Percentiles rank a stretch among this genome's conserved stretches.
These are phyloP conservation scores for Enteromius trimaculatus DNA, from an alignment of 2,797 vertebrate genomes.

Conservation along the genomic window DNA sequence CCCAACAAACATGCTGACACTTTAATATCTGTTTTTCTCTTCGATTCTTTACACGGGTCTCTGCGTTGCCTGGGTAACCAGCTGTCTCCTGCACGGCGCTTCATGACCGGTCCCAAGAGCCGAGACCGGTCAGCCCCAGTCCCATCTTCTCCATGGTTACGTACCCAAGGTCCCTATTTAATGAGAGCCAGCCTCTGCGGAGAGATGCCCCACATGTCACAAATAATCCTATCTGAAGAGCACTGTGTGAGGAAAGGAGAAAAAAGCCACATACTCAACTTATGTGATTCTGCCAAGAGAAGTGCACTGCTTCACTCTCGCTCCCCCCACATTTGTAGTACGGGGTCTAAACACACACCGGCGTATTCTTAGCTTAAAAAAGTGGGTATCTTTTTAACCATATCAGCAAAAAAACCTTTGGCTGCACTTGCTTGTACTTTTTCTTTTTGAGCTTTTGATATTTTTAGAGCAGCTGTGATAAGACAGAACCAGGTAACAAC, in stretches of 20 bases:
- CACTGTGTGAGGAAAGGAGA: conserved; percentile 36
- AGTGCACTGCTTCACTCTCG: not conserved
- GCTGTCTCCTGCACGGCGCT: conserved; percentile 50
- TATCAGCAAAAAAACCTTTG: conserved; percentile 40
- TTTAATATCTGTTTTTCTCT: conserved; percentile 51
- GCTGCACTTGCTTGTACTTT: conserved; percentile 6
- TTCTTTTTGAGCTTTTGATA: not conserved
- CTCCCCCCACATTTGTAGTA: conserved; percentile 3
- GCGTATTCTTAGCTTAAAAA: not conserved
- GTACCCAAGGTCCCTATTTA: conserved; percentile 56
- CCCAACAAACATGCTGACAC: conserved; percentile 30
- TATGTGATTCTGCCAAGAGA: conserved; percentile 27
- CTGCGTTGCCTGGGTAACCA: conserved; percentile 61
- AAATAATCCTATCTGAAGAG: conserved; percentile 51
- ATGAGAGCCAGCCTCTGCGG: conserved; percentile 57
- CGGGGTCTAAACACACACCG: not conserved
- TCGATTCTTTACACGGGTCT: conserved; percentile 34
- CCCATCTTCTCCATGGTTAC: conserved; percentile 61
- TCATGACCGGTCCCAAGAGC: conserved; percentile 58
- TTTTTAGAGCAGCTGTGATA: conserved; percentile 19
- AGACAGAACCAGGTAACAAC: conserved; percentile 10
- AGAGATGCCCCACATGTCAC: conserved; percentile 47
- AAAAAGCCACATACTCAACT: conserved; percentile 40
- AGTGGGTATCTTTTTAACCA: not conserved
- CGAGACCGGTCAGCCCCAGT: conserved; percentile 59